Conservation (phyloP, 2,113 vertebrate genomes). For the Lasiurus cinereus region DNA sequence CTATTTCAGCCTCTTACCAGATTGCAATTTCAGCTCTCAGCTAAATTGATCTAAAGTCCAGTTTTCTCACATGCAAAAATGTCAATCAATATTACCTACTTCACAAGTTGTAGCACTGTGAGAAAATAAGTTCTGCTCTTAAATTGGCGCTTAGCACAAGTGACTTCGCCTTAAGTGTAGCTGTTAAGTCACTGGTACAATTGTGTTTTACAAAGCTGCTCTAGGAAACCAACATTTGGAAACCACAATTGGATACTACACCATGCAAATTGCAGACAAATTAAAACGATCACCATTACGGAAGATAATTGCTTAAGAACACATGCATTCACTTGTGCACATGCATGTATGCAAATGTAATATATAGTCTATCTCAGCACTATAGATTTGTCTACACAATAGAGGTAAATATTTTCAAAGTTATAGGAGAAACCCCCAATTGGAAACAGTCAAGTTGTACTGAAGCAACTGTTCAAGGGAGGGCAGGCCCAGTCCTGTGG, state of each 20-base stretch:
- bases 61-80: background rate
- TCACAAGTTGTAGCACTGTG: background rate
- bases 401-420: background rate
- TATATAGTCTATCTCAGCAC: background rate
- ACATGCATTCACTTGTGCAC: background rate
- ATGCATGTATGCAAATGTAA: background rate
- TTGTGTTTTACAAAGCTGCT: background rate
- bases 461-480: background rate
- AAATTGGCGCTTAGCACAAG: background rate
- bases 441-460: background rate
- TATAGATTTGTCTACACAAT: background rate
- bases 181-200: background rate
- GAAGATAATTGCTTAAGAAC: background rate
- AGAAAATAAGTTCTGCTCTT: background rate
- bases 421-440: background rate
- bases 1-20: background rate
- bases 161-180: background rate
- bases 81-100: accelerated
- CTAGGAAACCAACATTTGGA: background rate
- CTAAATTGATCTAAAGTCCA: background rate
- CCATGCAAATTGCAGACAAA: background rate
- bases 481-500: background rate
- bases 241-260: background rate
- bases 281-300: background rate
- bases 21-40: background rate